These are phyloP conservation scores for Bucorvus abyssinicus DNA, from an alignment of 2,797 vertebrate species.

Conservation along the genomic window DNA sequence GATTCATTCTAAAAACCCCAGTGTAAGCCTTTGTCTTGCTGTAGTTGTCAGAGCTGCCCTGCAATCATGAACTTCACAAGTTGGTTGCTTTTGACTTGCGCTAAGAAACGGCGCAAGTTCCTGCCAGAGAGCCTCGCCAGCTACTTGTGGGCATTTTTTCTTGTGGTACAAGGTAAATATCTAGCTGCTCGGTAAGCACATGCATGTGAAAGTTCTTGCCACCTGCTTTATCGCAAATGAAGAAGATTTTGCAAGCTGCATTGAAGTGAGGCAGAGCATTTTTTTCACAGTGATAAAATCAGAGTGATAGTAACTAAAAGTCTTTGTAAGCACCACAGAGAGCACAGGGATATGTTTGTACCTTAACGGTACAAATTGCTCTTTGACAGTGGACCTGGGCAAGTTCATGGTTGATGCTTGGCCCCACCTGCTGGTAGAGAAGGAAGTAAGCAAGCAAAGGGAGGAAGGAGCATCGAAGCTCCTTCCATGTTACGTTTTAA, in stretches of 20 bases:
- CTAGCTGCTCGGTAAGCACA: background rate
- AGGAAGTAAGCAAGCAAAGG: background rate
- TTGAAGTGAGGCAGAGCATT: background rate
- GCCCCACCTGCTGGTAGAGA: slow-evolving; percentile 55
- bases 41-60: background rate
- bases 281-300: background rate
- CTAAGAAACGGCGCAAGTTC: background rate
- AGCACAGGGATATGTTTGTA: background rate
- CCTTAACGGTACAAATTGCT: background rate
- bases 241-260: background rate
- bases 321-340: background rate
- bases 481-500: background rate
- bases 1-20: background rate
- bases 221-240: background rate
- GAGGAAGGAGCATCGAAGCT: background rate
- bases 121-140: background rate
- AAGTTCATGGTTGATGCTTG: background rate
- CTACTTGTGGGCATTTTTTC: background rate
- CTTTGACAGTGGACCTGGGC: no score
- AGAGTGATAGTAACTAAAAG: background rate
- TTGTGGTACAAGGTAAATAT: background rate
- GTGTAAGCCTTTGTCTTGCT: background rate
- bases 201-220: background rate
- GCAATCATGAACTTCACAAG: background rate
- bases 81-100: background rate